phyloP scores from a whole-genome alignment of 2,888 invertebrate genomes.

The Pseudanteris insignis region DNA sequence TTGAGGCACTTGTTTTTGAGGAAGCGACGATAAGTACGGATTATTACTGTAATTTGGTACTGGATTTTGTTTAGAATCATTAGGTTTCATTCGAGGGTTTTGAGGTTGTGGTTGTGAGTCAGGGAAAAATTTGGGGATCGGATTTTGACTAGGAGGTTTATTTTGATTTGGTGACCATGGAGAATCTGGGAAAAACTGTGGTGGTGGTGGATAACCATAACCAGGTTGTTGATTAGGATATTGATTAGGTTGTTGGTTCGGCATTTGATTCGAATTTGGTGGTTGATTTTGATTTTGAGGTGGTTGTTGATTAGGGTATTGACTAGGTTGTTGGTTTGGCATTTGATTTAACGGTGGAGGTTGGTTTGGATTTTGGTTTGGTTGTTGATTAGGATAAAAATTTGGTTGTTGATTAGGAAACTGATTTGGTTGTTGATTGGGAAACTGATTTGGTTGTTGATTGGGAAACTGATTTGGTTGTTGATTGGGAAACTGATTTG shows the following conservation, averaged over 20 bases:
- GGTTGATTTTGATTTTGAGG: neutral
- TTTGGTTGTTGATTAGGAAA: constrained; percentile 24
- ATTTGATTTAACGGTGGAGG: neutral
- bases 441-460: constrained; percentile 9
- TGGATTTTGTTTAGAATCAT: constrained; percentile 9
- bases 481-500: neutral
- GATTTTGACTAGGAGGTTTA: constrained; percentile 11
- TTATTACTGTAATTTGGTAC: constrained; percentile 29
- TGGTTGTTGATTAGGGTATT: too few relatives aligned
- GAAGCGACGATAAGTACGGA: constrained; percentile 31
- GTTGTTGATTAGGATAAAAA: too few relatives aligned
- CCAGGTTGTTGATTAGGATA: constrained; percentile 10
- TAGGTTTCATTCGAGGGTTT: constrained; percentile 16
- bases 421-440: constrained; percentile 12
- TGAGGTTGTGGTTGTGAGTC: constrained; percentile 13
- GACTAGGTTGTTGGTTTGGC: too few relatives aligned
- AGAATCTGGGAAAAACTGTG: neutral
- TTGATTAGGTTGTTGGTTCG: constrained; percentile 8
- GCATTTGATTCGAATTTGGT: neutral
- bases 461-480: constrained; percentile 3
- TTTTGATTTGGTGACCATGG: constrained; percentile 1
- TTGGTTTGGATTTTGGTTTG: constrained; percentile 2
- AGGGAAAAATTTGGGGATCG: constrained; percentile 23
- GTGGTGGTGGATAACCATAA: neutral
- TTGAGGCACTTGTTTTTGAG: too few relatives aligned